A percentile compares a stretch with the other conserved stretches of the same genome.
phyloP scores from a whole-genome alignment of 2,888 invertebrate species.

The Eupithecia centaureata region DNA sequence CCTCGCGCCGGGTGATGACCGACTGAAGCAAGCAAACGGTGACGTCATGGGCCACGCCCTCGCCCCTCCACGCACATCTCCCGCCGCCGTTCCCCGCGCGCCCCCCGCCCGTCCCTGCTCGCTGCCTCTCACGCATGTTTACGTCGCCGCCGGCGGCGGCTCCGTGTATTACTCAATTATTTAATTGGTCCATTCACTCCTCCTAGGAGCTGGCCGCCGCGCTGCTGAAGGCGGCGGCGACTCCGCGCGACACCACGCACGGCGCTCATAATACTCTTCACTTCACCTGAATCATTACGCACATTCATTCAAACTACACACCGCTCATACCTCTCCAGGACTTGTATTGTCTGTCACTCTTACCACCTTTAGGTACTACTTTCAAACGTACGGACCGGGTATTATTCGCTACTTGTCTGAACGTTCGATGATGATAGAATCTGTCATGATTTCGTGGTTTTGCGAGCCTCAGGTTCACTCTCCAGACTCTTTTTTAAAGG shows the following conservation, averaged over 20 bases:
- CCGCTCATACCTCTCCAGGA: not conserved
- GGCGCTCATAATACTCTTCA: not conserved
- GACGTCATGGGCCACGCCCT: conserved; percentile 81
- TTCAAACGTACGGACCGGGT: not conserved
- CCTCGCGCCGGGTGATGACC: conserved; percentile 78
- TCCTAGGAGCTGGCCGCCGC: conserved; percentile 77
- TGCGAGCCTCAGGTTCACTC: too few species aligned
- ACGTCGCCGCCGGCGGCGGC: conserved; percentile 73
- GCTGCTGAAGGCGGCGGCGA: conserved; percentile 65
- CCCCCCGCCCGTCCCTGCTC: conserved; percentile 57
- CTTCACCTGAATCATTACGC: not conserved
- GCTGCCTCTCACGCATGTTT: conserved; percentile 79
- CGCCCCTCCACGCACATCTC: conserved; percentile 65
- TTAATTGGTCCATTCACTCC: conserved; percentile 83
- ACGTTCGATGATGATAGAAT: not conserved
- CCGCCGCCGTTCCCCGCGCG: conserved; percentile 45
- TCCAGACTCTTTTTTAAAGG: too few species aligned
- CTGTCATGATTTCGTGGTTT: too few species aligned
- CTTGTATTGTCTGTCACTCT: not conserved
- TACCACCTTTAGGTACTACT: not conserved
- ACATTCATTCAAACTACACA: not conserved
- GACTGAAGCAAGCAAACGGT: conserved; percentile 70
- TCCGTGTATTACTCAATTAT: conserved; percentile 82
- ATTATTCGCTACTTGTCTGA: not conserved
- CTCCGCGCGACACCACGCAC: conserved; percentile 28